Conservation (phyloP, 2,113 vertebrate species). For the Oryzias woworae region DNA sequence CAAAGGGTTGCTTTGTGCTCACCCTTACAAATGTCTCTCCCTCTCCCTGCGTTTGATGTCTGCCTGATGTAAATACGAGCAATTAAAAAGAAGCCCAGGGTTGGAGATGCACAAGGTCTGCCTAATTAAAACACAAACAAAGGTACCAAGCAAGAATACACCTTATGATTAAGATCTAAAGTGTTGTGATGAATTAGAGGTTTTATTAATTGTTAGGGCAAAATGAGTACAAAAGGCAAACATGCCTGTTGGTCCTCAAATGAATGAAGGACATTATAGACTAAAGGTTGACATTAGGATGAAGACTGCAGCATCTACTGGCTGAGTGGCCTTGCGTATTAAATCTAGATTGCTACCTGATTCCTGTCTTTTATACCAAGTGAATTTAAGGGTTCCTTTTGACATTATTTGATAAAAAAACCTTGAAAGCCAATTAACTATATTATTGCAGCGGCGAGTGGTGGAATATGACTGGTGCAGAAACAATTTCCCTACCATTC, state of each 20-base stretch:
- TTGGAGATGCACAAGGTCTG: constrained; percentile 88
- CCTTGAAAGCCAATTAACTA: constrained; percentile 47
- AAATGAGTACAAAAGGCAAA: constrained; percentile 86
- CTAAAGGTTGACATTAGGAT: constrained; percentile 67
- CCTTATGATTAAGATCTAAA: constrained; percentile 92
- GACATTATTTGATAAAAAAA: constrained; percentile 43
- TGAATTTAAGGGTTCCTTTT: constrained; percentile 43
- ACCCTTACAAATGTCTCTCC: constrained; percentile 91
- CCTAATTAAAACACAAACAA: constrained; percentile 98
- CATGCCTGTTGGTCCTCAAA: constrained; percentile 81
- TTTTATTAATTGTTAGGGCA: constrained; percentile 88
- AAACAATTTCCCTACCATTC: constrained; percentile 18
- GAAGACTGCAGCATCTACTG: constrained; percentile 48
- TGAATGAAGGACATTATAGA: constrained; percentile 73
- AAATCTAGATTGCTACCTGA: constrained; percentile 37
- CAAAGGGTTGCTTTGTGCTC: constrained; percentile 90
- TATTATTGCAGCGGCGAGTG: constrained; percentile 28
- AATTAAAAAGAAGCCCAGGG: constrained; percentile 92
- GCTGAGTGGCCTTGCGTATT: constrained; percentile 69
- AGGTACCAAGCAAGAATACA: constrained; percentile 85
- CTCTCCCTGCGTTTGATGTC: constrained; percentile 93
- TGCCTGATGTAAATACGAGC: constrained; percentile 91
- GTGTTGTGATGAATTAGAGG: constrained; percentile 90
- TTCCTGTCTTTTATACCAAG: constrained; percentile 50
- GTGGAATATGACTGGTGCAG: constrained; percentile 37